phyloP scores from a whole-genome alignment of 2,113 vertebrate species.

The Podocnemis expansa region DNA sequence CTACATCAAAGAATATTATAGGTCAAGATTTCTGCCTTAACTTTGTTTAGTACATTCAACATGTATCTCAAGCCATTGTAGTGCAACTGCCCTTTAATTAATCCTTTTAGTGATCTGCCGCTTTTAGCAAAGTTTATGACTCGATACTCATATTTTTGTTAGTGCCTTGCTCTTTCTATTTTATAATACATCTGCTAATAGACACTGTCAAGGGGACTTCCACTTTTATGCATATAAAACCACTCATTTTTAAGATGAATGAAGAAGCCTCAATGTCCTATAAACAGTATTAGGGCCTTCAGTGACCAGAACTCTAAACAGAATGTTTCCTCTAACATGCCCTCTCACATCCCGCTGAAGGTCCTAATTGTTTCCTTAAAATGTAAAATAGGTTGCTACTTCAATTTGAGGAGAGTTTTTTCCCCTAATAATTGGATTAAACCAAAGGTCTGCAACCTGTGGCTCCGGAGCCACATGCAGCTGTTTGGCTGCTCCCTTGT shows the following conservation, averaged over 20 bases:
- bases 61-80: not conserved
- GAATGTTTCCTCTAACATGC: not conserved
- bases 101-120: not conserved
- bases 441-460: no score
- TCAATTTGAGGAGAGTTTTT: not conserved
- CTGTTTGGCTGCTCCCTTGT: no score
- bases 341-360: not conserved
- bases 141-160: not conserved
- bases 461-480: no score
- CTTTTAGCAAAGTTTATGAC: not conserved
- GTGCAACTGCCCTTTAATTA: not conserved
- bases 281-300: not conserved
- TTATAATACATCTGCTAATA: not conserved
- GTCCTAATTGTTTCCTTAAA: not conserved
- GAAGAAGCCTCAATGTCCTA: not conserved
- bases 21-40: not conserved
- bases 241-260: not conserved
- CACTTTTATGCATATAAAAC: not conserved
- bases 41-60: not conserved
- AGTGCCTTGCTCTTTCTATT: not conserved
- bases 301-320: not conserved
- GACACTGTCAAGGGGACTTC: not conserved
- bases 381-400: not conserved
- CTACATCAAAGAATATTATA: not conserved
- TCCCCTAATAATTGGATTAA: not conserved